phyloP scores from a whole-genome alignment of 1,140 invertebrate genomes.

The Drosophila sp. region DNA sequence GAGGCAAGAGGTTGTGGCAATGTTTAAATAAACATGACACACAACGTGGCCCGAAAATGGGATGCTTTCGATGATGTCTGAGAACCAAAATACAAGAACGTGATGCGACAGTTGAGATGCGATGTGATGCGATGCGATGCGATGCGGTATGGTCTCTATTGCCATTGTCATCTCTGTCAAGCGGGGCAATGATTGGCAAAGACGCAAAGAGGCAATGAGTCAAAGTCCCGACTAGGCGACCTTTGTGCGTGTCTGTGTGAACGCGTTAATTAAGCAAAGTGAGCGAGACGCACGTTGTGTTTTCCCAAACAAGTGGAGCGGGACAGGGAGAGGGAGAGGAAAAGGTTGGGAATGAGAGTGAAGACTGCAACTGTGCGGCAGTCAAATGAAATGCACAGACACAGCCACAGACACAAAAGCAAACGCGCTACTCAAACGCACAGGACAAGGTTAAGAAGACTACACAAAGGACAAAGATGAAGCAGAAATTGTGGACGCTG shows the following conservation, averaged over 20 bases:
- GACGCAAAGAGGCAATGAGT: constrained; percentile 79
- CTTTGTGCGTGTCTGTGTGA: constrained; percentile 63
- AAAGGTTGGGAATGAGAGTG: constrained; percentile 22
- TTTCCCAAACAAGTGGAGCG: constrained; percentile 2
- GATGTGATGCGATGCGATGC: constrained; percentile 60
- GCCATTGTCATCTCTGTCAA: constrained; percentile 58
- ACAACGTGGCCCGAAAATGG: constrained; percentile 64
- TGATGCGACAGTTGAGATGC: constrained; percentile 70
- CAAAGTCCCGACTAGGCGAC: constrained; percentile 67
- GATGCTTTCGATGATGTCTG: constrained; percentile 50
- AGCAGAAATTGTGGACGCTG: constrained; percentile 33
- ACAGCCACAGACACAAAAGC: no score
- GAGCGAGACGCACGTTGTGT: constrained; percentile 73
- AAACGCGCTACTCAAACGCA: constrained; percentile 30
- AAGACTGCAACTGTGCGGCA: constrained; percentile 44
- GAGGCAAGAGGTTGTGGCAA: constrained; percentile 15
- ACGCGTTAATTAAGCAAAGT: constrained; percentile 82
- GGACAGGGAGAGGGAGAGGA: constrained; percentile 19
- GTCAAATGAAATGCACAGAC: constrained; percentile 78
- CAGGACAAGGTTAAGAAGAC: constrained; percentile 58
- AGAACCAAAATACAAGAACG: constrained; percentile 61
- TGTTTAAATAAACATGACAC: constrained; percentile 68
- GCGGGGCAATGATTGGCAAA: constrained; percentile 79
- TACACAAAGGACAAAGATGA: constrained; percentile 57
- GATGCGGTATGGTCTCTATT: constrained; percentile 56